Evolutionary conservation across 1,140 invertebrate species (phyloP), one percentile per base, ranked within the genome.

Genomic region (Teleopsis dalmanni): DNA sequence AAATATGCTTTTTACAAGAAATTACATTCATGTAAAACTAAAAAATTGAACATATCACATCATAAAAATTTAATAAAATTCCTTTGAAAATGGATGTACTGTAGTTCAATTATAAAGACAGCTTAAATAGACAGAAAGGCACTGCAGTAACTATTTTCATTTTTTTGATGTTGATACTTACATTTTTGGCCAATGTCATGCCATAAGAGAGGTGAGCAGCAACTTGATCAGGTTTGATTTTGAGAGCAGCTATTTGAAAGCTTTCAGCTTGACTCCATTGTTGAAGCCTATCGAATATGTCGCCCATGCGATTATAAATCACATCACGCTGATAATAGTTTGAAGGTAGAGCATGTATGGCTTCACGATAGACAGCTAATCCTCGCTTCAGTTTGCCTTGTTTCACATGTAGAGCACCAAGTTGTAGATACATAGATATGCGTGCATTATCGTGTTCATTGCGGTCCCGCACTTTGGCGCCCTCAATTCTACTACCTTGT

Each of bases 121-220:
- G n/a, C n/a, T n/a, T n/a, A n/a, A n/a, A n/a, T n/a, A n/a, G n/a
- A n/a, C n/a, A n/a, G n/a, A 29, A 1, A 10, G 10, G 18, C 27
- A 33, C 2, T 2, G 27, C 7, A 5, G 3, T 41, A 10, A 2
- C 3, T 4, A 41, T 9, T 26, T 3, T 23, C 26, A 25, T 7
- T 3, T 4, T 43, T 29, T 27, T 43, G 13, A 11, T 26, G 34
- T 16, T 18, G 10, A 2, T 22, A 78, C 84, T 82, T 79, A 94
- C 91, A 80, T 91, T 89, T 76, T 84, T 84, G 29, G 89, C 85
- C 19, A 92, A 75, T 42, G 95, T 82, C 72, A 92, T 91, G 33
- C 90, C 92, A 63, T 94, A 90, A 35, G 89, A 92, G 41, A 95
- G 78, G 71, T 95, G 88, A 27, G 90, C 88, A 13, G 87, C 88